A percentile compares a stretch with the other conserved stretches of the same genome.
Evolutionary conservation across 2,888 invertebrate species (phyloP).

Genomic region (Melanotus villosus): DNA sequence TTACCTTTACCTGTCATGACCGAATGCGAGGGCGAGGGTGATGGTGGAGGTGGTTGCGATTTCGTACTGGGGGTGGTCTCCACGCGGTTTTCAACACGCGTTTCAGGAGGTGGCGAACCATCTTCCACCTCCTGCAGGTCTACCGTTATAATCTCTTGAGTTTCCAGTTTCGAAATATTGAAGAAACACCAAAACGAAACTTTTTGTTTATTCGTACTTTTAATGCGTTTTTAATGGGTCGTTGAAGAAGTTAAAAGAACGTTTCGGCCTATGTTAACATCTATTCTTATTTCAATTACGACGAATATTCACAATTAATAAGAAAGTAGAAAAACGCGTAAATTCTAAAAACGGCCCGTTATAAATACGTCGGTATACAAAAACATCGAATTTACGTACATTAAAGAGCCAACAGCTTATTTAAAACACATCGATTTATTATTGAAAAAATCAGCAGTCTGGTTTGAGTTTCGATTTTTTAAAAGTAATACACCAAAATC

Average conservation of each 20-base stretch:
- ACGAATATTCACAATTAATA: conserved; percentile 17
- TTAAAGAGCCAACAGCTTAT: background rate
- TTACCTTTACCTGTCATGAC: conserved; percentile 68
- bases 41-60: conserved; percentile 58
- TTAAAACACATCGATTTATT: conserved; percentile 17
- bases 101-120: conserved; percentile 60
- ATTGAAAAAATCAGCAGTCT: conserved; percentile 22
- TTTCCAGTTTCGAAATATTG: conserved; percentile 62
- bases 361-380: conserved; percentile 31
- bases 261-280: too few relatives aligned
- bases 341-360: conserved; percentile 24
- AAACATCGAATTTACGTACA: conserved; percentile 26
- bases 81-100: conserved; percentile 54
- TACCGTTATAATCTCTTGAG: conserved; percentile 63
- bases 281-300: too few relatives aligned
- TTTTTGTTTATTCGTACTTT: background rate
- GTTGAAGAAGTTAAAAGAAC: too few relatives aligned
- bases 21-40: conserved; percentile 65
- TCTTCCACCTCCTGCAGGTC: conserved; percentile 67
- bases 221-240: background rate
- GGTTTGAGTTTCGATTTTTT: conserved; percentile 15
- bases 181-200: background rate
- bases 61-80: conserved; percentile 58
- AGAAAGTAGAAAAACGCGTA: conserved; percentile 39
- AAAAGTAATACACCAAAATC: conserved; percentile 49